Evolutionary conservation across 2,888 invertebrate species (phyloP), one percentile per base, ranked within the genome.

Genomic region (Clivina fossor): DNA sequence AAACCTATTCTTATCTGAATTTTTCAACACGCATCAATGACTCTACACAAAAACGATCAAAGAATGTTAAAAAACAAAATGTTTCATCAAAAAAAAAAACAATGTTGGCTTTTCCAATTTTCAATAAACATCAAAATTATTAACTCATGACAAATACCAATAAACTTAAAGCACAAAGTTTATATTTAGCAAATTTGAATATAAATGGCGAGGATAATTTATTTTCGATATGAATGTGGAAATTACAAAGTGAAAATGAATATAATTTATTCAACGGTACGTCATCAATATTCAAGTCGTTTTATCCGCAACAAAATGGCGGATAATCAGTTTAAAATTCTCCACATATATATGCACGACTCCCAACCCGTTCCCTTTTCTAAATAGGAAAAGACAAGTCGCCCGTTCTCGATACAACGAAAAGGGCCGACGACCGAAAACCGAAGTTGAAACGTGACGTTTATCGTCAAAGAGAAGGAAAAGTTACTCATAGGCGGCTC

Each of bases 311-410:
- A 44, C 53, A 53, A 53, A 53, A 53, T 53, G 53, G 53, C 53
- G 53, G 53, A 53, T 53, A 53, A 53, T 53, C 53, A 35, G 53
- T 53, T 53, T 53, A 53, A 53, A 53, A 53, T 53, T 53, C n/a
- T n/a, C n/a, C n/a, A n/a, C n/a, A n/a, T n/a, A n/a, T n/a, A n/a
- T n/a, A n/a, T 53, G 35, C 53, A 53, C 53, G 44, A 44, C 43
- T 37, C 44, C 43, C 40, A 53, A 53, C 53, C 51, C 51, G 40
- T 50, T 50, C 30, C 40, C 37, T 50, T 51, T 51, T 43, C 43
- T 28, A 53, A 53, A 53, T 53, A 44, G 44, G 53, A 53, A 53
- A 53, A 53, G 53, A 53, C 53, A 28, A n/a, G n/a, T n/a, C n/a
- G n/a, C n/a, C n/a, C n/a, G n/a, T 49, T 20, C 30, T 19, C 26